Evolutionary conservation across 2,888 invertebrate species (phyloP), one percentile per base, ranked within the genome.

Genomic region (Heliconius aoede): DNA sequence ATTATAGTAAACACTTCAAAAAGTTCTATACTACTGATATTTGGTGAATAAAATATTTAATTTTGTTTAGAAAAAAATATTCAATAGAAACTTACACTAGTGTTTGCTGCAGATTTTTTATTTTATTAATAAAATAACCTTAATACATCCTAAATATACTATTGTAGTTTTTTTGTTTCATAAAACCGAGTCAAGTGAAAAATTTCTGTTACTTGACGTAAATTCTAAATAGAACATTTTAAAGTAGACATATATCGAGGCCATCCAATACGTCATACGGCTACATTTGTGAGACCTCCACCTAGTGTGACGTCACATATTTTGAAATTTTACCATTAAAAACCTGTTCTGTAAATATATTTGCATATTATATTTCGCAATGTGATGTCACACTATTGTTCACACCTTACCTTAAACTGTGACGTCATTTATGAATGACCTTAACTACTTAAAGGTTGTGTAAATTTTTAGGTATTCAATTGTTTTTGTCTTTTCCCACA

Each of bases 1-100:
- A 64, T 32, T 36, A 64, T 36, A 67, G 60, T 68, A 75, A 51
- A 78, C 36, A 75, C 68, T 62, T 75, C 75, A 36, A 68, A 69
- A 72, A 72, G 26, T 65, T 62, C 24, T 68, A 60, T 65, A 32
- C 32, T 77, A 74, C 62, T 75, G 68, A 78, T 72, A 46, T 68
- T 64, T 62, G 40, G 32, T 69, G n/a, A n/a, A 69, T 30, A 55
- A 28, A 46, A 69, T 30, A 69, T 28, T 30, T 24, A 26, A 55
- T 9, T 26, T 28, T 60, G 26, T 55, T 55, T 55, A 55, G n/a
- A 28, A n/a, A 18, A n/a, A 11, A 46, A 51, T 68, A 69, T 32
- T 69, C 30, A 24, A 55, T 55, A 28, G 15, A 30, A 55, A 30
- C 3, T 28, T 32, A 32, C 15, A 30, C 3, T 24, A 28, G n/a